phyloP scores from a whole-genome alignment of 1,140 invertebrate species.

The Drosophila sucinea region DNA sequence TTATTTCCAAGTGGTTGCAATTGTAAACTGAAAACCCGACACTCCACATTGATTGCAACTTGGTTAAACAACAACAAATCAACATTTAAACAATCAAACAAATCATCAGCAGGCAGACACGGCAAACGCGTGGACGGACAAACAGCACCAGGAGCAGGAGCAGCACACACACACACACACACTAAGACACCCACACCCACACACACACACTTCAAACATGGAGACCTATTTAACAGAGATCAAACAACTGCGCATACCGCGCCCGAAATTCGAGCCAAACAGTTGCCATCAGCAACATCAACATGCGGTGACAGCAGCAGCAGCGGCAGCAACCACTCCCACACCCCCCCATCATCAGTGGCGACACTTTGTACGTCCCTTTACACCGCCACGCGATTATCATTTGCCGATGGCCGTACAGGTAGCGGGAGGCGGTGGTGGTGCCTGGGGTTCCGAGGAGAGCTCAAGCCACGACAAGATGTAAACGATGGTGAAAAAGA shows the following conservation, averaged over 20 bases:
- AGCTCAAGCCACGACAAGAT: conserved; percentile 65
- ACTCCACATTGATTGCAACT: conserved; percentile 66
- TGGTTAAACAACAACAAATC: conserved; percentile 74
- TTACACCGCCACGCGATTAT: conserved; percentile 81
- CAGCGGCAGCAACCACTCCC: conserved; percentile 49
- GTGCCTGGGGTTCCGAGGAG: conserved; percentile 46
- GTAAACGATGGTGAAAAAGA: conserved; percentile 18
- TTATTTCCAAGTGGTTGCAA: conserved; percentile 31
- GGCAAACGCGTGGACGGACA: conserved; percentile 17
- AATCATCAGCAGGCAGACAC: conserved; percentile 63
- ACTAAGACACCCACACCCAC: too few species aligned
- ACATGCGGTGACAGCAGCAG: conserved; percentile 85
- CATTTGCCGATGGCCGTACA: conserved; percentile 61
- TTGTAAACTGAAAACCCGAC: conserved; percentile 36
- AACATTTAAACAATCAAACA: conserved; percentile 54
- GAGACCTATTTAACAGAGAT: conserved; percentile 92
- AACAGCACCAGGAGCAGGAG: background rate
- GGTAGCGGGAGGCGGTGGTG: conserved; percentile 13
- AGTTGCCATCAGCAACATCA: conserved; percentile 86
- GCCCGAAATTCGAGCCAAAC: conserved; percentile 91
- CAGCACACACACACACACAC: background rate
- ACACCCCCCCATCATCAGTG: conserved; percentile 60
- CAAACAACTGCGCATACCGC: conserved; percentile 91
- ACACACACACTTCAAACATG: conserved; percentile 84
- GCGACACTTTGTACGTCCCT: conserved; percentile 82